Evolutionary conservation across 2,797 vertebrate species (phyloP).

Genomic region (Schizopygopsis pylzovi): DNA sequence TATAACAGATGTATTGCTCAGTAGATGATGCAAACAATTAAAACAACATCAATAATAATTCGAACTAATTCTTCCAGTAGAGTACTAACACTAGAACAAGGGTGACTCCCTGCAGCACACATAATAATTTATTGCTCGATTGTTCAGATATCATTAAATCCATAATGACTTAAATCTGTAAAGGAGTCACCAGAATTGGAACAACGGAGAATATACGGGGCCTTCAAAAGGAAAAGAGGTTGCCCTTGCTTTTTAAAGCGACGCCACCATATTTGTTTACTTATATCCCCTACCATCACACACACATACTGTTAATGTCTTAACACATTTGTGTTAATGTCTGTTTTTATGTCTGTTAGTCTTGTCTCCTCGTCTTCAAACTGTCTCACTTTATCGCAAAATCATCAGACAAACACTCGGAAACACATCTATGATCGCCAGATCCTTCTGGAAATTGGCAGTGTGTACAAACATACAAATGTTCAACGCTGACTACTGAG

Average conservation of each 20-base stretch:
- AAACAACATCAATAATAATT: conserved; percentile 30
- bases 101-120: conserved; percentile 39
- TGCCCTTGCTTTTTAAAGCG: background rate
- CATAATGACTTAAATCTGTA: conserved; percentile 45
- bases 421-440: no score
- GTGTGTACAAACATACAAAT: no score
- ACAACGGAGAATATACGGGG: conserved; percentile 8
- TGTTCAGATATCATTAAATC: conserved; percentile 40
- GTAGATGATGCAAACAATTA: conserved; percentile 11
- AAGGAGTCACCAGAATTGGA: conserved; percentile 41
- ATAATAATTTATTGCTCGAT: conserved; percentile 31
- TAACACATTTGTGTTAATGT: background rate
- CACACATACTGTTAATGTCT: background rate
- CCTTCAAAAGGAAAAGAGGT: conserved; percentile 32
- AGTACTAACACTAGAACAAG: conserved; percentile 27
- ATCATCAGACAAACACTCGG: no score
- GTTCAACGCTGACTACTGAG: no score
- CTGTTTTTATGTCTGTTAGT: no score
- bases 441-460: no score
- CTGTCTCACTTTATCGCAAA: no score
- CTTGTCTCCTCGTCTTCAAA: no score
- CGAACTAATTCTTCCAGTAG: conserved; percentile 29
- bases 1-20: background rate
- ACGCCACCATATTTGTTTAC: background rate
- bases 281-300: background rate